These are phyloP conservation scores for Chalcosyrphus nemorum DNA, from an alignment of 2,888 invertebrate species.

Conservation along the genomic window DNA sequence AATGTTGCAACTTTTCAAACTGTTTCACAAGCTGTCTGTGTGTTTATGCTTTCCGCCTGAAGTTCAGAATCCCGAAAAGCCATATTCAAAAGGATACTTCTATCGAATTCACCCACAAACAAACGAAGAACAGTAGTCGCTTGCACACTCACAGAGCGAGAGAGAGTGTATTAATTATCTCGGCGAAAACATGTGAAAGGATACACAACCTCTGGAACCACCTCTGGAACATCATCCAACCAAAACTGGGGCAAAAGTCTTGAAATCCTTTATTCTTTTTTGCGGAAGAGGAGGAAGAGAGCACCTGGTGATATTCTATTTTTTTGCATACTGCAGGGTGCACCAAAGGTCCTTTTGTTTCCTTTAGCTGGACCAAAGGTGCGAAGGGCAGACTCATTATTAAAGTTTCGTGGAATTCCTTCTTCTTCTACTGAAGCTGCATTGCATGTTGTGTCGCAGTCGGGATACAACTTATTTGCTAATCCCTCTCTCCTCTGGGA, in stretches of 20 bases:
- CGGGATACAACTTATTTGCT: neutral
- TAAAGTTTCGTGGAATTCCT: slow-evolving; percentile 46
- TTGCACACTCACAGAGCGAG: no score
- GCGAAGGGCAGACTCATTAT: slow-evolving; percentile 37
- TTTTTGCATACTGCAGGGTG: slow-evolving; percentile 21
- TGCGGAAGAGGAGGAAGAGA: neutral
- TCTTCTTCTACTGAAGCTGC: slow-evolving; percentile 53
- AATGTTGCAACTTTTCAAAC: slow-evolving; percentile 11
- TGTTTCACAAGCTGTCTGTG: no score
- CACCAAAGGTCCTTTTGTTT: slow-evolving; percentile 15
- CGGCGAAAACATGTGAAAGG: neutral
- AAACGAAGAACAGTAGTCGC: neutral
- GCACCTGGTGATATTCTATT: slow-evolving; percentile 34
- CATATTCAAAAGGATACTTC: neutral
- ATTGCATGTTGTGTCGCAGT: slow-evolving; percentile 16
- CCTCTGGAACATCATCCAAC: neutral
- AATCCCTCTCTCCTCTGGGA: slow-evolving; percentile 20
- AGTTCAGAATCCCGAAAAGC: neutral
- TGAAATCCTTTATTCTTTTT: neutral
- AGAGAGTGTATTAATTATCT: no score
- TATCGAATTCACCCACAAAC: neutral
- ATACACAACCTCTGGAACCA: neutral
- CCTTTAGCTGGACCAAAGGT: neutral
- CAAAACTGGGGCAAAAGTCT: slow-evolving; percentile 32
- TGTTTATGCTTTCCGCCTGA: no score